phyloP scores from a whole-genome alignment of 2,888 invertebrate genomes.

The Anthoptus insignis region DNA sequence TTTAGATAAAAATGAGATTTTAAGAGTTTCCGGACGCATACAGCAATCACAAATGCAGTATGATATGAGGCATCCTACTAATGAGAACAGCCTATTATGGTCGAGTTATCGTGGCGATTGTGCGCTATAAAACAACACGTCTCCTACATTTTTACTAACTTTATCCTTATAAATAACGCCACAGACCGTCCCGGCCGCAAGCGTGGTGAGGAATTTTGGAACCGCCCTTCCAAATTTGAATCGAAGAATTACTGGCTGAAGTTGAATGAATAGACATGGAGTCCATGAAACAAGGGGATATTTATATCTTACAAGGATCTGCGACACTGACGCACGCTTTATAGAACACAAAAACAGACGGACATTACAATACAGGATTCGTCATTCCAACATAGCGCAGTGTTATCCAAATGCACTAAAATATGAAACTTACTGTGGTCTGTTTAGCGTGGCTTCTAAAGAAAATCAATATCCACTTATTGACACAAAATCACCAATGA shows the following conservation, averaged over 20 bases:
- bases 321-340: conserved; percentile 55
- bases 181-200: conserved; percentile 39
- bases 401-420: conserved; percentile 50
- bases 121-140: background rate
- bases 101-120: too few relatives aligned
- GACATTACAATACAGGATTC: conserved; percentile 66
- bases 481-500: conserved; percentile 46
- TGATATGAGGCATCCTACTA: too few relatives aligned
- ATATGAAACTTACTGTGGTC: conserved; percentile 49
- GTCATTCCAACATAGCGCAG: conserved; percentile 59
- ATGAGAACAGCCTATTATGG: too few relatives aligned
- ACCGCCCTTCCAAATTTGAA: conserved; percentile 48
- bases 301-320: conserved; percentile 55
- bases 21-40: too few relatives aligned
- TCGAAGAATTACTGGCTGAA: conserved; percentile 14
- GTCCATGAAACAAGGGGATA: conserved; percentile 52
- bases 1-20: too few relatives aligned
- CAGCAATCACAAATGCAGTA: too few relatives aligned
- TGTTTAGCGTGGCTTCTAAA: conserved; percentile 41
- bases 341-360: conserved; percentile 58
- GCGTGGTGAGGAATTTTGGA: conserved; percentile 48
- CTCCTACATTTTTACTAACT: background rate
- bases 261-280: conserved; percentile 19
- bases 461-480: conserved; percentile 48
- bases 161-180: background rate